phyloP scores from a whole-genome alignment of 1,140 invertebrate genomes.

The Plutomurus gul region DNA sequence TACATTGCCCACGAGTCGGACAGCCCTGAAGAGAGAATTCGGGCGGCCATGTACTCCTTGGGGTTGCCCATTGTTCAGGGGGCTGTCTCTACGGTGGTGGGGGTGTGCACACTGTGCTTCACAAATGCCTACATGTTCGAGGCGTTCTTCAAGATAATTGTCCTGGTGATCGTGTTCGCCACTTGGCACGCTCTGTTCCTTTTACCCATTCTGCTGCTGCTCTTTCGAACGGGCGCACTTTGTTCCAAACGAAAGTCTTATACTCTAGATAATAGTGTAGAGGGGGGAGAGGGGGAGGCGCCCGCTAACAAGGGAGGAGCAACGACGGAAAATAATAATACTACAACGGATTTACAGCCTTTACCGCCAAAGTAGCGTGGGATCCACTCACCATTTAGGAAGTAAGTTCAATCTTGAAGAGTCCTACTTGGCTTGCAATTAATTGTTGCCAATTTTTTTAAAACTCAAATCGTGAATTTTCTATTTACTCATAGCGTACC shows the following conservation, averaged over 20 bases:
- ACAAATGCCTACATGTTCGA: slow-evolving; percentile 94
- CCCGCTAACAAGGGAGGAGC: neutral
- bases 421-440: too few species aligned
- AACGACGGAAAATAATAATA: neutral
- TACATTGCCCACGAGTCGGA: slow-evolving; percentile 81
- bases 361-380: too few species aligned
- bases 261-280: neutral
- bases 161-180: slow-evolving; percentile 91
- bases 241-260: neutral
- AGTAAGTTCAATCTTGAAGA: too few species aligned
- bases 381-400: too few species aligned
- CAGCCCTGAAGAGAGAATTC: slow-evolving; percentile 75
- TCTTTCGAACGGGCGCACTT: neutral
- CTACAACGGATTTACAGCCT: too few species aligned
- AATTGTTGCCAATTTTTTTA: too few species aligned
- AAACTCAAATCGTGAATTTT: too few species aligned
- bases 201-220: slow-evolving; percentile 70
- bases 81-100: slow-evolving; percentile 87
- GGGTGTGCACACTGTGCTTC: slow-evolving; percentile 80
- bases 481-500: too few species aligned
- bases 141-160: slow-evolving; percentile 98
- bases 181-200: slow-evolving; percentile 89
- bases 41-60: slow-evolving; percentile 82
- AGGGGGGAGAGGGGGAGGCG: too few species aligned
- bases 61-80: slow-evolving; percentile 94